A percentile compares a stretch with the other conserved stretches of the same genome.
These are phyloP conservation scores for Brachionichthys hirsutus DNA, from an alignment of 2,113 vertebrate genomes.

Conservation along the genomic window DNA sequence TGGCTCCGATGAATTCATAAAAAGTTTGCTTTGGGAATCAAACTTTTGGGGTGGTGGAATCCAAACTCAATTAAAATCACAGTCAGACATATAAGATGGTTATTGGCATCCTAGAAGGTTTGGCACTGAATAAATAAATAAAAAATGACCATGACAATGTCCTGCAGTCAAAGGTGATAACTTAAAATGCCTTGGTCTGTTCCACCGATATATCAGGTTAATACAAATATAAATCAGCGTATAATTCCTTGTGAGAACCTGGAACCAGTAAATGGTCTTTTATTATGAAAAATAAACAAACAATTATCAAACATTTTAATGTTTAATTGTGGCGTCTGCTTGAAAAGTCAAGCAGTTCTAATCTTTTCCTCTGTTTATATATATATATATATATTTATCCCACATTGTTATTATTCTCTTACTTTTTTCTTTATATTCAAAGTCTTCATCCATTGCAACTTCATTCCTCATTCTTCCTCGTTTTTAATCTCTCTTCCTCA, in stretches of 20 bases:
- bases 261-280: background rate
- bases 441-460: slow-evolving; percentile 63
- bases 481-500: slow-evolving; percentile 68
- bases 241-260: background rate
- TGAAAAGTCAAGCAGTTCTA: background rate
- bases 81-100: background rate
- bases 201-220: background rate
- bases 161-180: too few species aligned
- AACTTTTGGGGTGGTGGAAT: slow-evolving; percentile 1
- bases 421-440: slow-evolving; percentile 49
- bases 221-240: background rate
- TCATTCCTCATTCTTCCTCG: slow-evolving; percentile 64
- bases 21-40: slow-evolving; percentile 5
- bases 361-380: slow-evolving; percentile 1
- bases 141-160: background rate
- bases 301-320: too few species aligned
- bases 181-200: background rate
- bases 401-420: slow-evolving; percentile 39
- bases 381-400: too few species aligned
- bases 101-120: background rate
- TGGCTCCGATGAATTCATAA: background rate
- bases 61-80: background rate
- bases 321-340: too few species aligned
- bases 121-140: background rate
- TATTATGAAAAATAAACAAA: too few species aligned